These are phyloP conservation scores for Drosophila buzzatii DNA, from an alignment of 2,888 invertebrate genomes.

Conservation along the genomic window DNA sequence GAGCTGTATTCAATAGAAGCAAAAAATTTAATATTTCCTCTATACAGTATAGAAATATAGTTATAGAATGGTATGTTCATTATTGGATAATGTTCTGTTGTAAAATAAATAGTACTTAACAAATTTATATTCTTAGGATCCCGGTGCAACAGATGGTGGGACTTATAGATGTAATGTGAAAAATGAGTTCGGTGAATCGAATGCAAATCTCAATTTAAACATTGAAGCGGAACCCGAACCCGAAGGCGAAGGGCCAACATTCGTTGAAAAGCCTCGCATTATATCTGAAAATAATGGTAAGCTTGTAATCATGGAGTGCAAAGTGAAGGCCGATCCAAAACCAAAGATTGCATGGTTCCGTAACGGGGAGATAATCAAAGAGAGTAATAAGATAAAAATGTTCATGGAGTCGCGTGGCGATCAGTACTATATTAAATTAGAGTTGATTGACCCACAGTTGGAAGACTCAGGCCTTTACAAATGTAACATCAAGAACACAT, in stretches of 20 bases:
- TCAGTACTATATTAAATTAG: constrained; percentile 94
- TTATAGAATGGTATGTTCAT: too few relatives aligned
- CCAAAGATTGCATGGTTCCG: constrained; percentile 94
- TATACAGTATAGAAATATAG: too few relatives aligned
- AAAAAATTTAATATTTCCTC: too few relatives aligned
- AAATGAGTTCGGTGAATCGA: constrained; percentile 98
- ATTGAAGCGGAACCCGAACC: constrained; percentile 98
- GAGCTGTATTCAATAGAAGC: too few relatives aligned
- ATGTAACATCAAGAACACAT: constrained; percentile 97
- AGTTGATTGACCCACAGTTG: constrained; percentile 95
- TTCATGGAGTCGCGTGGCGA: constrained; percentile 91
- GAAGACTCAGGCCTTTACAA: constrained; percentile 99
- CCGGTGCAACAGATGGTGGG: constrained; percentile 92
- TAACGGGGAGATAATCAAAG: constrained; percentile 91
- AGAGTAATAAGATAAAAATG: constrained; percentile 93
- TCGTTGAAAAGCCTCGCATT: constrained; percentile 95
- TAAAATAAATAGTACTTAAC: background rate
- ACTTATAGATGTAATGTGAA: constrained; percentile 97
- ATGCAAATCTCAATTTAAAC: constrained; percentile 97
- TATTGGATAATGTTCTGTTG: background rate
- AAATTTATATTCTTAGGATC: constrained; percentile 87
- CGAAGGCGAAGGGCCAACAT: constrained; percentile 97
- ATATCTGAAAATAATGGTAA: constrained; percentile 93
- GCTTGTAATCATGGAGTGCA: constrained; percentile 94
- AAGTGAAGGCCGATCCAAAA: constrained; percentile 92